These are phyloP conservation scores for Chionomys nivalis DNA, from an alignment of 2,113 vertebrate genomes.

Conservation along the genomic window DNA sequence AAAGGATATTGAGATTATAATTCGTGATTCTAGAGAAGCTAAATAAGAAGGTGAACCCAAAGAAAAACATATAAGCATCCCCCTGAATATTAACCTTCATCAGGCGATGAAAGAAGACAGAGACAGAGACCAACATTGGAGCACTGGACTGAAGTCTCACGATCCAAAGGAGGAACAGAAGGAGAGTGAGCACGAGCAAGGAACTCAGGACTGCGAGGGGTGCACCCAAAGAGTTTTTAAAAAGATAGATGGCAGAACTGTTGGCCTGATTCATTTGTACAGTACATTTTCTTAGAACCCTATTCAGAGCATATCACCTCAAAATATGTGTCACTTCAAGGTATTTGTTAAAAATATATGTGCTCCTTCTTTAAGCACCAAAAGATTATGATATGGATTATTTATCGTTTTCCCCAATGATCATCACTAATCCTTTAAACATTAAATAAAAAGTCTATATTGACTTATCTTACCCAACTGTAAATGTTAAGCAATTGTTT, in stretches of 20 bases:
- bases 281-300: slow-evolving; percentile 56
- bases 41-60: too few species aligned
- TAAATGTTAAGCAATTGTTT: background rate
- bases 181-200: too few species aligned
- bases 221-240: background rate
- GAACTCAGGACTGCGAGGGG: too few species aligned
- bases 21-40: too few species aligned
- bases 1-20: too few species aligned
- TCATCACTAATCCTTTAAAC: slow-evolving; percentile 21
- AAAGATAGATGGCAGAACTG: slow-evolving; percentile 50
- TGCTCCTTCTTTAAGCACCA: background rate
- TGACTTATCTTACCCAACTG: slow-evolving; percentile 1
- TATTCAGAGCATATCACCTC: too few species aligned
- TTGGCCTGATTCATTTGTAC: background rate
- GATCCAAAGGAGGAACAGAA: too few species aligned
- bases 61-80: too few species aligned
- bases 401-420: background rate
- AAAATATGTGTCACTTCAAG: background rate
- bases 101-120: too few species aligned
- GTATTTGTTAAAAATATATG: background rate
- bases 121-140: too few species aligned
- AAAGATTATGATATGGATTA: slow-evolving; percentile 8
- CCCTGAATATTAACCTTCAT: too few species aligned
- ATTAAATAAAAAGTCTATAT: background rate
- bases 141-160: too few species aligned